Evolutionary conservation across 2,797 vertebrate genomes (phyloP).

Genomic region (Hemitrygon akajei): DNA sequence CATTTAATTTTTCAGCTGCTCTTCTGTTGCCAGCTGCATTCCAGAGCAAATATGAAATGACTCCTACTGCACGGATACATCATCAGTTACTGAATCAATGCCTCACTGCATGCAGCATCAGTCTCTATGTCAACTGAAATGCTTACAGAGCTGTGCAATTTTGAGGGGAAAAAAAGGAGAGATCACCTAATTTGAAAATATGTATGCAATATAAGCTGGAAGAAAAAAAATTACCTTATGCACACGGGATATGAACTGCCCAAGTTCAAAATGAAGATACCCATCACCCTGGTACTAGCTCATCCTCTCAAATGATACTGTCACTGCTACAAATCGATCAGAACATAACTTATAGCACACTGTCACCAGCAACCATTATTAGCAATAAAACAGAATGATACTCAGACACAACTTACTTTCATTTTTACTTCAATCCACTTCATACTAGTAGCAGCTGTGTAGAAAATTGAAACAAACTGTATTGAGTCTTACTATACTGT

Average conservation of each 20-base stretch:
- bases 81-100: not conserved
- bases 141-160: not conserved
- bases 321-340: conserved; percentile 1
- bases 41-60: not conserved
- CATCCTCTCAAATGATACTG: not conserved
- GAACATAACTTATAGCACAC: conserved; percentile 38
- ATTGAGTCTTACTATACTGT: conserved; percentile 1
- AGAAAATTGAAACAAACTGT: conserved; percentile 45
- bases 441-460: conserved; percentile 94
- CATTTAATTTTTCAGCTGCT: not conserved
- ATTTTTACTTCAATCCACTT: conserved; percentile 99
- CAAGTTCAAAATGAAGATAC: not conserved
- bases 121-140: no score
- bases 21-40: not conserved
- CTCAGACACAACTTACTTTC: conserved; percentile 69
- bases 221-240: not conserved
- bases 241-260: not conserved
- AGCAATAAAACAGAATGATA: not conserved
- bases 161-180: not conserved
- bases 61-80: not conserved
- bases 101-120: not conserved
- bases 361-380: conserved; percentile 45
- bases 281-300: not conserved
- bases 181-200: not conserved
- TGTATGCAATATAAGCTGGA: not conserved